phyloP scores from a whole-genome alignment of 2,113 vertebrate genomes.

The Apteryx owenii region DNA sequence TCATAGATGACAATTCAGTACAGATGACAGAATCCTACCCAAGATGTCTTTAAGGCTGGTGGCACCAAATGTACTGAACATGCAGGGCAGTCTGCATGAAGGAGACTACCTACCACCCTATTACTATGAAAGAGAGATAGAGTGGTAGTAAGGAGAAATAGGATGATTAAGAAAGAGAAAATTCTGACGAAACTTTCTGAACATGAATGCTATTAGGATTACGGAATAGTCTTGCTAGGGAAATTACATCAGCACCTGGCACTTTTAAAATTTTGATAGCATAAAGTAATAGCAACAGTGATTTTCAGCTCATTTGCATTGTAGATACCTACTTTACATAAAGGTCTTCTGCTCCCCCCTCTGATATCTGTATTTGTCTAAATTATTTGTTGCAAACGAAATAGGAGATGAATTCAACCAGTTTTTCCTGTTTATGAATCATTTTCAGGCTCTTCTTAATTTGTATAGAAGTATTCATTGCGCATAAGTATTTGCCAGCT shows the following conservation, averaged over 20 bases:
- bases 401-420: conserved; percentile 23
- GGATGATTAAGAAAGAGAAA: neutral
- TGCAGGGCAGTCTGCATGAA: neutral
- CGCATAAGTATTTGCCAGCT: conserved; percentile 47
- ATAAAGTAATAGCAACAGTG: conserved; percentile 24
- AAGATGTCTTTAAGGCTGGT: neutral
- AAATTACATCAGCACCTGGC: conserved; percentile 15
- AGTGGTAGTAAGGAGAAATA: neutral
- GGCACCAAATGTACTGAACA: neutral
- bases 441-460: conserved; percentile 52
- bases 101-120: neutral
- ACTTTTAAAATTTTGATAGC: conserved; percentile 25
- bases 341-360: neutral
- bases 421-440: conserved; percentile 32
- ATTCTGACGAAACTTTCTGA: neutral
- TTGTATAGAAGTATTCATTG: conserved; percentile 43
- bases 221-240: neutral
- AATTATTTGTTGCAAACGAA: conserved; percentile 48
- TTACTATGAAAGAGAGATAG: neutral
- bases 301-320: conserved; percentile 58
- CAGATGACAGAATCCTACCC: neutral
- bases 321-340: neutral
- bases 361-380: conserved; percentile 53
- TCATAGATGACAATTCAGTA: neutral
- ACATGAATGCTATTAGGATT: neutral